Conservation (phyloP, 2,113 vertebrate species). For the Oncorhynchus nerka region DNA sequence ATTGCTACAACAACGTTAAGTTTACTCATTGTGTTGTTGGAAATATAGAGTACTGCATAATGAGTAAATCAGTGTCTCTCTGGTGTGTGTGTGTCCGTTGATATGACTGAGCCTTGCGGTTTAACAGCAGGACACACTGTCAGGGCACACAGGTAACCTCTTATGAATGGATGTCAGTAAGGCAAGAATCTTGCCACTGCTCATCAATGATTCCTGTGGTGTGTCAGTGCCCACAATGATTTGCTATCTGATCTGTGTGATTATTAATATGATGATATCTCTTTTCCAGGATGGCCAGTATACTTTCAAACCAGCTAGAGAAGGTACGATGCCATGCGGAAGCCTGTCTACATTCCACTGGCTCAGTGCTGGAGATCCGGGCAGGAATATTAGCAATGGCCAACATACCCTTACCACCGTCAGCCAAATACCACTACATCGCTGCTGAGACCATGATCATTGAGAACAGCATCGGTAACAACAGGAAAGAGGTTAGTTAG, state of each 20-base stretch:
- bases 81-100: too few relatives aligned
- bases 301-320: constrained; percentile 67
- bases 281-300: constrained; percentile 56
- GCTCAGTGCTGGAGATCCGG: constrained; percentile 64
- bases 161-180: too few relatives aligned
- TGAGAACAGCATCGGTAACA: constrained; percentile 65
- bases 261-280: background rate
- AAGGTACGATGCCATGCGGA: constrained; percentile 62
- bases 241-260: too few relatives aligned
- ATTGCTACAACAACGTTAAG: background rate
- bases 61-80: background rate
- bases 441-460: constrained; percentile 69
- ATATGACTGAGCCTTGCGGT: too few relatives aligned
- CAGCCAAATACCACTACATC: constrained; percentile 70
- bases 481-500: constrained; percentile 67
- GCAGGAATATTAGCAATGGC: constrained; percentile 63
- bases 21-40: too few relatives aligned
- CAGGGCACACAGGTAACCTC: too few relatives aligned
- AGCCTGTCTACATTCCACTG: constrained; percentile 60
- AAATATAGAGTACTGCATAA: background rate
- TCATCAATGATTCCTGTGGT: too few relatives aligned
- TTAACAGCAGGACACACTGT: too few relatives aligned
- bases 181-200: too few relatives aligned
- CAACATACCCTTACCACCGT: constrained; percentile 67
- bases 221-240: too few relatives aligned